Evolutionary conservation across 2,888 invertebrate species (phyloP), one percentile per base, ranked within the genome.

Genomic region (Orchesella flavescens): DNA sequence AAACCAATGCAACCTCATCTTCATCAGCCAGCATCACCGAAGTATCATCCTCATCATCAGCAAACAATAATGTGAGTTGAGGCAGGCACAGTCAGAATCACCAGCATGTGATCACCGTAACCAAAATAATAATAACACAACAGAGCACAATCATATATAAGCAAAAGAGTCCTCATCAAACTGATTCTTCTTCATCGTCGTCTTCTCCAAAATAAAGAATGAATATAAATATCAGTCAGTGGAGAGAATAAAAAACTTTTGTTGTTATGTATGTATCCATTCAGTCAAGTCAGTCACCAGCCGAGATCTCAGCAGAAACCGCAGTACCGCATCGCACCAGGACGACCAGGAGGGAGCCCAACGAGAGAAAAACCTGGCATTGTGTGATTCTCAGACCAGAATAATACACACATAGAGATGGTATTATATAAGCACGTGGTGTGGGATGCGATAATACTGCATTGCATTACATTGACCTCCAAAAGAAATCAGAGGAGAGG

Each of bases 91-190:
- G 83, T 43, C 34, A 83, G 83, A 77, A 57, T 83, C 83, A 75
- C 73, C 83, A 83, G 83, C 83, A 65, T 83, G 83, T 83, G 83
- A 83, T 83, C 83, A 78, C 83, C 83, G 83, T 83, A 83, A 74
- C 83, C 74, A 73, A 83, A 77, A 78, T 83, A 74, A 83, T 83
- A 76, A 78, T 46, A 66, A 74, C 19, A 23, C 69, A 75, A 71
- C 72, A 73, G 73, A 55, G 69, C 69, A 66, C 75, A 65, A 80
- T 4, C 24, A 34, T 34, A 12, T 65, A 65, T 65, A 46, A 66
- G 68, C 49, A 49, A 83, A 83, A 83, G 46, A 77, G 78, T 78
- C 83, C 73, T 79, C 83, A 83, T 77, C 77, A 77, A 34, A 77
- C 49, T 24, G 69, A 81, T 53, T 75, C 82, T 57, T 80, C 68